A percentile compares a stretch with the other conserved stretches of the same genome.
phyloP scores from a whole-genome alignment of 2,113 vertebrate genomes.

The Pantherophis guttatus region DNA sequence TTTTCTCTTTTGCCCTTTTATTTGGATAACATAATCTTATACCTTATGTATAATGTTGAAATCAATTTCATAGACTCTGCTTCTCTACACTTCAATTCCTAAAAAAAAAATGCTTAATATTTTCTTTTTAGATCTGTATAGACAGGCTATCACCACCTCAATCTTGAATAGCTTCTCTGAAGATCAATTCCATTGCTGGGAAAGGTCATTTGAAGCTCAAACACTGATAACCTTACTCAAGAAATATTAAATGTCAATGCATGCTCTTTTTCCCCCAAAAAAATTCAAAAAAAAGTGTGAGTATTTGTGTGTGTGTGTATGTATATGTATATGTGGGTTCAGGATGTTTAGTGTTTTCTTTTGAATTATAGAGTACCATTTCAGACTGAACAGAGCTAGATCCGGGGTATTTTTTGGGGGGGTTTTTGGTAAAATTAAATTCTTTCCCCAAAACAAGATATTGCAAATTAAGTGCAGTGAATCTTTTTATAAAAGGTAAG shows the following conservation, averaged over 20 bases:
- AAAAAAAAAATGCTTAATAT: neutral
- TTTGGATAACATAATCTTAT: neutral
- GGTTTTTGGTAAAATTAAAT: conserved; percentile 27
- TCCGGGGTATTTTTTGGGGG: neutral
- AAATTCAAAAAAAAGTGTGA: neutral
- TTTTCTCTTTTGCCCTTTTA: neutral
- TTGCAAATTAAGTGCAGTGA: conserved; percentile 10
- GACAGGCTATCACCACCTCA: conserved; percentile 12
- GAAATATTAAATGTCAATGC: conserved; percentile 15
- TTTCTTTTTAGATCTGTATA: conserved; percentile 27
- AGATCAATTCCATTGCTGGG: conserved; percentile 36
- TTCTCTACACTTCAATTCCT: conserved; percentile 7
- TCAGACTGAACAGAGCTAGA: conserved; percentile 7
- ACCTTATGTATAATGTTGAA: neutral
- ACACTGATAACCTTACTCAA: conserved; percentile 21
- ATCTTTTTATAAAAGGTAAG: conserved; percentile 24
- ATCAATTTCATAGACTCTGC: neutral
- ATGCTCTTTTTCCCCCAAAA: neutral
- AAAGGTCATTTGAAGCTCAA: conserved; percentile 40
- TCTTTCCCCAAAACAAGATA: conserved; percentile 16
- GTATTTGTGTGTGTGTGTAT: neutral
- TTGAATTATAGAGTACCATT: neutral
- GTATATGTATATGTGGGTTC: neutral
- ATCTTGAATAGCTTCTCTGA: conserved; percentile 32
- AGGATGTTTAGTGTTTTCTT: neutral